Percentiles rank a stretch among this genome's conserved stretches.
phyloP scores from a whole-genome alignment of 1,140 invertebrate species.

The Trichoplusia ni region DNA sequence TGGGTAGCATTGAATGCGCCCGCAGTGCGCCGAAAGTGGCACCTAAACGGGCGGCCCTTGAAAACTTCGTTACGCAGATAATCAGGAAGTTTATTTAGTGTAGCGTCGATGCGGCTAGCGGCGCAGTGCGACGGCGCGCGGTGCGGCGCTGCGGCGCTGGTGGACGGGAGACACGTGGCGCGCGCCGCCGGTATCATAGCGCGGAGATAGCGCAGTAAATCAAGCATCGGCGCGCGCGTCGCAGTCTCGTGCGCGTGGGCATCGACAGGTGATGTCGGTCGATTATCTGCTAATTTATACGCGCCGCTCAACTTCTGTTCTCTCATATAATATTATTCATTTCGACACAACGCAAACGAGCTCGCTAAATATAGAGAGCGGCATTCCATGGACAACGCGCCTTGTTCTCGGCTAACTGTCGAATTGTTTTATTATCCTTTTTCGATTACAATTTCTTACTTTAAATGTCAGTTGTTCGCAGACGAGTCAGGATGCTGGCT shows the following conservation, averaged over 20 bases:
- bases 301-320: constrained; percentile 68
- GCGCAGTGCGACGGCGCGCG: background rate
- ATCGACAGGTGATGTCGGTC: constrained; percentile 63
- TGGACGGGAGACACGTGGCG: constrained; percentile 45
- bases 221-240: constrained; percentile 37
- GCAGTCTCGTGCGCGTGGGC: constrained; percentile 58
- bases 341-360: constrained; percentile 66
- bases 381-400: constrained; percentile 57
- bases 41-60: constrained; percentile 49
- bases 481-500: constrained; percentile 35
- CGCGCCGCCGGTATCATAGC: constrained; percentile 37
- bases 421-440: constrained; percentile 64
- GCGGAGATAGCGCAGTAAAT: constrained; percentile 42
- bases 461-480: constrained; percentile 58
- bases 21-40: constrained; percentile 57
- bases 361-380: constrained; percentile 68
- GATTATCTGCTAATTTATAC: constrained; percentile 76
- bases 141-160: background rate
- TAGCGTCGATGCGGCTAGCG: constrained; percentile 30
- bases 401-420: constrained; percentile 55
- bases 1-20: constrained; percentile 48
- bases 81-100: constrained; percentile 59
- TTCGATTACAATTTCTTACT: constrained; percentile 58
- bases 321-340: constrained; percentile 70
- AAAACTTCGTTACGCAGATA: constrained; percentile 51